phyloP scores from a whole-genome alignment of 2,888 invertebrate genomes.

The Sinohyriopsis cumingii region DNA sequence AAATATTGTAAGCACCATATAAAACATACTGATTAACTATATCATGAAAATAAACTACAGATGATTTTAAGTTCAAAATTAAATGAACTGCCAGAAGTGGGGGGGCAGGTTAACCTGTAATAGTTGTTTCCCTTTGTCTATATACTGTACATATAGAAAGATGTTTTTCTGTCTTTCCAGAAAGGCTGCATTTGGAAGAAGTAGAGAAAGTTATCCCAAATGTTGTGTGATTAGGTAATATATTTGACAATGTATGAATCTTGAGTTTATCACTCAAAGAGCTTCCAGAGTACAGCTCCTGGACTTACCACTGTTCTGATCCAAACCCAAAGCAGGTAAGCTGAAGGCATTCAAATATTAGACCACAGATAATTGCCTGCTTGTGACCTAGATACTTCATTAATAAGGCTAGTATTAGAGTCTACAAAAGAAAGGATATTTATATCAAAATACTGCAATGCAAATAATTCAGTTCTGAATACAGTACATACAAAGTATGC shows the following conservation, averaged over 20 bases:
- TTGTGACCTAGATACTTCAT: slow-evolving; percentile 93
- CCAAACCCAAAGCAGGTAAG: slow-evolving; percentile 98
- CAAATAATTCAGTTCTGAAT: background rate
- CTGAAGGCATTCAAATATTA: slow-evolving; percentile 96
- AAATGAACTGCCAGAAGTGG: no score
- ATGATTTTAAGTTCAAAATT: no score
- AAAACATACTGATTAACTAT: no score
- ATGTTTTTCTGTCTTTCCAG: no score
- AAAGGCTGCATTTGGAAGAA: no score
- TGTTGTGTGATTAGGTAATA: no score
- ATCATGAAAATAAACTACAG: no score
- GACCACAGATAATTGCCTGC: slow-evolving; percentile 96
- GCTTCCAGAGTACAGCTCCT: background rate
- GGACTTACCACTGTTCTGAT: slow-evolving; percentile 88
- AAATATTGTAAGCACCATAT: no score
- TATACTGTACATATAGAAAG: no score
- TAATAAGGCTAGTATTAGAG: slow-evolving; percentile 79
- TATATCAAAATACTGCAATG: background rate
- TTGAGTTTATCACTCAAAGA: background rate
- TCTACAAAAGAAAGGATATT: slow-evolving; percentile 66
- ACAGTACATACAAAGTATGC: background rate
- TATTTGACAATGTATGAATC: background rate
- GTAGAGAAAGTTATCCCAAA: no score
- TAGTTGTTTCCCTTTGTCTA: no score
- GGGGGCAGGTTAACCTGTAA: no score